Base-by-base conservation (phyloP, 1,140 invertebrate species). In the Steinernema feltiae region DNA sequence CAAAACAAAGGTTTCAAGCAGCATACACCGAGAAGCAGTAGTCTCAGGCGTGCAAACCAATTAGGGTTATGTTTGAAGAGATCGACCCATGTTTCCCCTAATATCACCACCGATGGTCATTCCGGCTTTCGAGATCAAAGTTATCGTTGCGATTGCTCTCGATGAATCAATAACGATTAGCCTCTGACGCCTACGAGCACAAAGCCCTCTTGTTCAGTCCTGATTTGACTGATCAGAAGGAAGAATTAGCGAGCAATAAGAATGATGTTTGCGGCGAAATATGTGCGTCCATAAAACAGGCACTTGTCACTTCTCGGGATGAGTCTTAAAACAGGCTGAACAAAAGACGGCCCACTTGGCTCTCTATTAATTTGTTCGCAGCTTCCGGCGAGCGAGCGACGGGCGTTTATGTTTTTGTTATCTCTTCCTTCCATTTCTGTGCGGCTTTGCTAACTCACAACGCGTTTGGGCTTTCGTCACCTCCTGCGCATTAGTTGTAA, bases 281-380 rank as follows among this genome's bases (percentile, higher is more conserved):
- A 41, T 41, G 7, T 41, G 7, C 18, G 53, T 46, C 53, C 53
- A 27, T 63, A 63, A 63, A 63, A 63, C 15, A 3, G 53, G 53
- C 53, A 63, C 53, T 63, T 63, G 53, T 27, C 53, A 63, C 53
- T 63, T 63, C 53, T 18, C 35, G 35, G 53, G 53, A 63, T 63
- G 53, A 12, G 12, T 63, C 53, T 63, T 63, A 27, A 27, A 63
- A 27, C 53, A 7, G 41, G 41, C 53, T 7, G 24, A 63, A 63
- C 53, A 63, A 63, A 63, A 63, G 53, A 63, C 15, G 53, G 7
- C 12, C 53, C 53, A n/a, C 15, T 15, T 63, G 53, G 53, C 3
- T 27, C n/a, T n/a, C 53, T 63, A 63, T 63, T 63, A 63, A 63
- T 63, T 63, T 63, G 53, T 63, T 15, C 24, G 53, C 24, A 63